Evolutionary conservation across 2,113 vertebrate species (phyloP), one percentile per base, ranked within the genome.

Genomic region (Vireo altiloquus): DNA sequence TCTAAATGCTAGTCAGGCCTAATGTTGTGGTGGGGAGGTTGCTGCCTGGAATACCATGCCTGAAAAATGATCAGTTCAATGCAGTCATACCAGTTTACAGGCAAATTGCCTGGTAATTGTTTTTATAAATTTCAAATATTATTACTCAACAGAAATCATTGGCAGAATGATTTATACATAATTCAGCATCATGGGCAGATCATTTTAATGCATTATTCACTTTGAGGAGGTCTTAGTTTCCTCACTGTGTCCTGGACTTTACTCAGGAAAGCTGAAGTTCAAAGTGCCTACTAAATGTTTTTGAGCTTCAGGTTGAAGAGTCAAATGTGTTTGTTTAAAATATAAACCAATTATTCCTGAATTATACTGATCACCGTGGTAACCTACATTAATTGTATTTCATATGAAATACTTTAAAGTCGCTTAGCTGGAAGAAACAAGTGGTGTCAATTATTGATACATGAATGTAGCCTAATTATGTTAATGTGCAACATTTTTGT

Each of bases 371-470:
- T 95, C 82, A 76, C 94, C 82, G 89, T 96, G 75, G 95, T 82
- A 92, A 96, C 81, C 30, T 84, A 69, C 52, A 39, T 66, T 94
- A 19, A 39, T 31, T 85, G 39, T 87, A 24, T 96, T 94, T 94
- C 19, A 0, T 60, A 72, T 71, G 42, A 82, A 93, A 65, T 81
- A 88, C 79, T 95, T 95, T 92, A 56, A 94, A 89, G 39, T 42
- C 68, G n/a, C 39, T 95, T 95, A 95, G 31, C 77, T 92, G 82
- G 59, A 91, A 94, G 80, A 95, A 94, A 31, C 69, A 90, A 71
- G 33, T 86, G 27, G 76, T 94, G 88, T 84, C 92, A 93, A 47
- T 96, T 96, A 95, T 71, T 94, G 92, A 66, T 90, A 72, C 72
- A 46, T 87, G 52, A 93, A 81, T 46, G 74, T 78, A 82, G 53